Evolutionary conservation across 2,113 vertebrate species (phyloP), one percentile per base, ranked within the genome.

Genomic region (Hylia prasina): DNA sequence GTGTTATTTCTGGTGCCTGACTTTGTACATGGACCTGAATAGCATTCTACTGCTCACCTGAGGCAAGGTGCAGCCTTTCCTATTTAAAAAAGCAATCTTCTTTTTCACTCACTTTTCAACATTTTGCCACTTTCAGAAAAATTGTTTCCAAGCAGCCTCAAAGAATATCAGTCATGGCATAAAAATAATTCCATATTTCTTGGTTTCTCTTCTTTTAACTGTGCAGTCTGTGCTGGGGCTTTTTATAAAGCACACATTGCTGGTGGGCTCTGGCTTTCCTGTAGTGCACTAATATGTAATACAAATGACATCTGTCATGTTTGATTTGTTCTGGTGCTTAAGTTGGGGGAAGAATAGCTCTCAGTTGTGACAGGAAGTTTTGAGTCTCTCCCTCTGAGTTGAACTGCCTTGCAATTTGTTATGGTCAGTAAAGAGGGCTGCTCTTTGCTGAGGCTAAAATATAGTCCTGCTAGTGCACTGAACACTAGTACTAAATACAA

Each of bases 321-420:
- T 92, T 75, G 72, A 91, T 88, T 95, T 88, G 76, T 93, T 93
- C 85, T 94, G 90, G 85, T 83, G 44, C 76, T 90, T 81, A 88
- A 80, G 30, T 44, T 33, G 3, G 4, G 39, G 63, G 50, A 88
- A 87, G 82, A 96, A 66, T n/a, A 70, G 42, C 35, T 89, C 47
- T 89, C 87, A 53, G 54, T 80, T 75, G 39, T 37, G 33, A 73
- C 5, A 28, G 68, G 60, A 81, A 71, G 22, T 70, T 73, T 87
- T 1, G 6, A 68, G 13, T 27, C 48, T 85, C 63, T 94, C 64
- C 16, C 25, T 77, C 50, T 54, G 58, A 57, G 53, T 47, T 88
- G 37, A 90, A 44, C 25, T 61, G 66, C 81, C 40, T 79, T 70
- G 23, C 44, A 78, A 63, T 94, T 96, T 81, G 39, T 66, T 81